These are phyloP conservation scores for Bettongia penicillata DNA, from an alignment of 2,113 vertebrate genomes.

Conservation along the genomic window DNA sequence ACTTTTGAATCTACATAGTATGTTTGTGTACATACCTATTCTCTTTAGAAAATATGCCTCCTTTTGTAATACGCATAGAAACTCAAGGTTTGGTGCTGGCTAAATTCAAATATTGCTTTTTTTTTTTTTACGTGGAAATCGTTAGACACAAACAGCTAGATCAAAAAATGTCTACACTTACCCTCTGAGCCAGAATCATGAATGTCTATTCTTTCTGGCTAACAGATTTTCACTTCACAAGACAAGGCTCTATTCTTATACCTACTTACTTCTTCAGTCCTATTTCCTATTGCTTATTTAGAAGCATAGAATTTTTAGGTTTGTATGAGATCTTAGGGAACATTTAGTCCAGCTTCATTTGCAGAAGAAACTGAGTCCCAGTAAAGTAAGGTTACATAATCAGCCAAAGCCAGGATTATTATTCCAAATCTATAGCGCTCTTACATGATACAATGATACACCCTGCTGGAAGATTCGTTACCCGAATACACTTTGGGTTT, in stretches of 20 bases:
- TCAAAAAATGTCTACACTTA: slow-evolving; percentile 36
- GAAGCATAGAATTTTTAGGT: not conserved
- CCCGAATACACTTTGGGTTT: not conserved
- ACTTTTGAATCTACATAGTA: slow-evolving; percentile 45
- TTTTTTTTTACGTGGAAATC: slow-evolving; percentile 68
- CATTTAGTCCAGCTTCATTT: not conserved
- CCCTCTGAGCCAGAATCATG: slow-evolving; percentile 16
- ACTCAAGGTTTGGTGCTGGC: slow-evolving; percentile 42
- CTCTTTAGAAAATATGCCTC: slow-evolving; percentile 52
- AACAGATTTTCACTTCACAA: not conserved
- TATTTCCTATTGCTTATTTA: not conserved
- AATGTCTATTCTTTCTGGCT: slow-evolving; percentile 37
- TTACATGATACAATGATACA: not conserved
- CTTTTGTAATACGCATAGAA: slow-evolving; percentile 54
- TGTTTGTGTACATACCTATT: slow-evolving; percentile 47
- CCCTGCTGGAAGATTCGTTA: not conserved
- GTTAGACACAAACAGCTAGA: slow-evolving; percentile 38
- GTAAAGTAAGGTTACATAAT: not conserved
- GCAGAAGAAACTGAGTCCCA: not conserved
- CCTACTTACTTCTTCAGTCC: not conserved
- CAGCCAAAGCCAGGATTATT: not conserved
- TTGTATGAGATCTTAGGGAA: not conserved
- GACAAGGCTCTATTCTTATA: not conserved
- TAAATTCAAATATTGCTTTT: slow-evolving; percentile 61
- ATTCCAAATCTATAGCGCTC: not conserved